These are phyloP conservation scores for Coptotermes formosanus DNA, from an alignment of 1,140 invertebrate genomes.

Conservation along the genomic window DNA sequence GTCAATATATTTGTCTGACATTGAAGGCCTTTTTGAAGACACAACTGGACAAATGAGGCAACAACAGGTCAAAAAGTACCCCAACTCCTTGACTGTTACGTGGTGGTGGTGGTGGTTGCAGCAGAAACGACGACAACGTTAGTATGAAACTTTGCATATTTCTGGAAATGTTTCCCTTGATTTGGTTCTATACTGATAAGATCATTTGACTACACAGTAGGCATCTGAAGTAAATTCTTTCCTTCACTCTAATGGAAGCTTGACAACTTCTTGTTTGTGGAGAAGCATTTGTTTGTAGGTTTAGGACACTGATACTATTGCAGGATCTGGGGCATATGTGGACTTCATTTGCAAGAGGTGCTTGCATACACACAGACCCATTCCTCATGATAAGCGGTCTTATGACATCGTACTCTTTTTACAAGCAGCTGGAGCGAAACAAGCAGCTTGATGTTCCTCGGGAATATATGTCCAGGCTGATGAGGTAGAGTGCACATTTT, in stretches of 20 bases:
- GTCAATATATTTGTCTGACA: background rate
- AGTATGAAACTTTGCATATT: background rate
- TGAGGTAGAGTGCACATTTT: slow-evolving; percentile 25
- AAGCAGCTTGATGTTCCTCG: background rate
- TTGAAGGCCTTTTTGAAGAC: background rate
- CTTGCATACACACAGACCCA: slow-evolving; percentile 73
- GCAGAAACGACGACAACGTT: no score
- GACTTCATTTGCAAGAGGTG: slow-evolving; percentile 68
- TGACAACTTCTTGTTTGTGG: no score
- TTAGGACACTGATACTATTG: no score
- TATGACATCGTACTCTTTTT: slow-evolving; percentile 63
- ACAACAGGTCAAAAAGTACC: background rate
- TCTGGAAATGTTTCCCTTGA: background rate
- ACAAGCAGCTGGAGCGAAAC: slow-evolving; percentile 43
- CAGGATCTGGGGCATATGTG: slow-evolving; percentile 60
- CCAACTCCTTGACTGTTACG: no score
- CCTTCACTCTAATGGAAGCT: no score
- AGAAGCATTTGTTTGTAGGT: no score
- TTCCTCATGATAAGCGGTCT: slow-evolving; percentile 75
- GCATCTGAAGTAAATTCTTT: no score
- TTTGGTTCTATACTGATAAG: background rate
- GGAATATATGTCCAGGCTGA: slow-evolving; percentile 29
- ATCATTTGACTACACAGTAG: no score
- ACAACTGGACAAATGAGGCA: background rate
- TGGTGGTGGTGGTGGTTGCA: no score